Percentiles rank a stretch among this genome's conserved stretches.
These are phyloP conservation scores for Apodemus speciosus DNA, from an alignment of 2,113 vertebrate species.

Conservation along the genomic window DNA sequence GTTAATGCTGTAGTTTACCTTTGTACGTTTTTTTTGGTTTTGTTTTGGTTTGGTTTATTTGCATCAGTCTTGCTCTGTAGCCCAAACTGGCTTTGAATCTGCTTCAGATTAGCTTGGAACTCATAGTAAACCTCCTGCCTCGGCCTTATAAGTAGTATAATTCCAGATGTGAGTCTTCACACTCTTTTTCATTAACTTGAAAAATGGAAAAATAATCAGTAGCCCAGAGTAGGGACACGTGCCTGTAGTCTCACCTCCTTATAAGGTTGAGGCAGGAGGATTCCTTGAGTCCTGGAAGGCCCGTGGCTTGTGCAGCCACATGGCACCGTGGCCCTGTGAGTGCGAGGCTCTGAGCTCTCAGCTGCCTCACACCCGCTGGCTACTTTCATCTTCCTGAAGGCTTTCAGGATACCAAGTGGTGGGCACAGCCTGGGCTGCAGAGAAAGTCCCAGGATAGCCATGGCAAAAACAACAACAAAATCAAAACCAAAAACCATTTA, in stretches of 20 bases:
- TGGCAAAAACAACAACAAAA: not conserved
- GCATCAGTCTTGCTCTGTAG: not conserved
- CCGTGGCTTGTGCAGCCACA: too few species aligned
- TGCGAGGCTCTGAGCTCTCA: fast-evolving
- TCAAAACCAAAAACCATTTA: not conserved
- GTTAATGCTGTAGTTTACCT: not conserved
- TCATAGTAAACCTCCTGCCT: not conserved
- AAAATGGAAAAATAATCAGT: not conserved
- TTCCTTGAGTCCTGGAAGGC: not conserved
- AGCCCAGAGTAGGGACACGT: not conserved
- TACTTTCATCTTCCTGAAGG: not conserved
- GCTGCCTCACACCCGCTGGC: fast-evolving
- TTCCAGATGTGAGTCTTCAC: not conserved
- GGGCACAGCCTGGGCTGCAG: not conserved
- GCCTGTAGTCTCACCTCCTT: too few species aligned
- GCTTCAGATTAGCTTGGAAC: not conserved
- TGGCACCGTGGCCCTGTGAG: too few species aligned
- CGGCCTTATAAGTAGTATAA: not conserved
- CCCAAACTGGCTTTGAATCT: not conserved
- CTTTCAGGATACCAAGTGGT: fast-evolving
- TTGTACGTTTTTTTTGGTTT: not conserved
- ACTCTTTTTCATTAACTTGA: not conserved
- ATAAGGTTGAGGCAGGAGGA: not conserved
- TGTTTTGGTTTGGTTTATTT: not conserved
- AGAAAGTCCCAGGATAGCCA: not conserved